A percentile compares a stretch with the other conserved stretches of the same genome.
Evolutionary conservation across 2,888 invertebrate genomes (phyloP).

Genomic region (Orchesella flavescens): DNA sequence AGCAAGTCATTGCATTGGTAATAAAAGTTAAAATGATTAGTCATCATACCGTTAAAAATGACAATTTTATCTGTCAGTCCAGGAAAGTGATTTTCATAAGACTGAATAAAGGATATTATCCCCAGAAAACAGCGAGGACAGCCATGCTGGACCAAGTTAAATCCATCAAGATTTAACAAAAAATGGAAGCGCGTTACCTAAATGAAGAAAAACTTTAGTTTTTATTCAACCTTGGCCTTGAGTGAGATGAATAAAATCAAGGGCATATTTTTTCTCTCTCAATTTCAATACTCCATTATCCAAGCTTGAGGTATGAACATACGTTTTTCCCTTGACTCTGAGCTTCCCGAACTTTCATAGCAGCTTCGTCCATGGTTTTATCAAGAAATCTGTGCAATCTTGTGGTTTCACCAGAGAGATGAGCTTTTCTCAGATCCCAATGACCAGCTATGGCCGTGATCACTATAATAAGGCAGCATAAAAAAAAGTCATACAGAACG

Average conservation of each 20-base stretch:
- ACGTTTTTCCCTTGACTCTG: constrained; percentile 37
- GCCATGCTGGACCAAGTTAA: constrained; percentile 34
- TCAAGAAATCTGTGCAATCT: not conserved
- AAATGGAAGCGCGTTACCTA: constrained; percentile 35
- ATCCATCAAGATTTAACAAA: constrained; percentile 43
- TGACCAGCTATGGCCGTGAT: constrained; percentile 7
- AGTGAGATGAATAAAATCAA: too few relatives aligned
- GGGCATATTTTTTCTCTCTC: too few relatives aligned
- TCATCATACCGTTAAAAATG: constrained; percentile 47
- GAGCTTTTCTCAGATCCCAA: not conserved
- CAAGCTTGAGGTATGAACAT: too few relatives aligned
- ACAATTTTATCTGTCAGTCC: constrained; percentile 43
- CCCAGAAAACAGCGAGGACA: constrained; percentile 48
- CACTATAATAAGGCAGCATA: too few relatives aligned
- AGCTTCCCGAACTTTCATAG: constrained; percentile 29
- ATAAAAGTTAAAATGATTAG: too few relatives aligned
- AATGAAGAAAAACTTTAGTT: too few relatives aligned
- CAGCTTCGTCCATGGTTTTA: constrained; percentile 47
- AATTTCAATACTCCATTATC: too few relatives aligned
- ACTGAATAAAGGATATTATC: constrained; percentile 33
- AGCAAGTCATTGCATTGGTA: too few relatives aligned
- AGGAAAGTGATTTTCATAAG: constrained; percentile 47
- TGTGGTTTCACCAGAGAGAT: not conserved
- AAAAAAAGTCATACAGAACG: too few relatives aligned
- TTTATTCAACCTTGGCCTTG: too few relatives aligned